Evolutionary conservation across 1,140 invertebrate genomes (phyloP).

Genomic region (Chironomus tepperi): DNA sequence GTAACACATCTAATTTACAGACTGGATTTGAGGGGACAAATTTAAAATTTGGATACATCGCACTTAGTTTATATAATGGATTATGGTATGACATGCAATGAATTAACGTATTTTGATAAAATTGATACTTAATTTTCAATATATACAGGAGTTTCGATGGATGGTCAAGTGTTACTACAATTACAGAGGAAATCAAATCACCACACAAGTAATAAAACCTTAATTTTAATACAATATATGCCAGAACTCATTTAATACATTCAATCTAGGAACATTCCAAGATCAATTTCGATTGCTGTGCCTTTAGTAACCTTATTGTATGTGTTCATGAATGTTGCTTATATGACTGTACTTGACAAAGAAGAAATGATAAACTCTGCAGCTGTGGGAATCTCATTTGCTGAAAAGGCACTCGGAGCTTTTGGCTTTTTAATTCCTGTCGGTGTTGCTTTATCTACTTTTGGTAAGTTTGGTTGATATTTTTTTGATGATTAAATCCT

Average conservation of each 20-base stretch:
- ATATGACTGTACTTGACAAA: slow-evolving; percentile 76
- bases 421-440: slow-evolving; percentile 57
- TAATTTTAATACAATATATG: slow-evolving; percentile 23
- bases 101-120: not conserved
- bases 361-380: slow-evolving; percentile 67
- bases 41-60: slow-evolving; percentile 59
- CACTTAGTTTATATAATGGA: slow-evolving; percentile 87
- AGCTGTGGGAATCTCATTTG: slow-evolving; percentile 79
- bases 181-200: slow-evolving; percentile 87
- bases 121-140: not conserved
- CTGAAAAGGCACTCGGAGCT: slow-evolving; percentile 49
- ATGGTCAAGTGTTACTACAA: slow-evolving; percentile 83
- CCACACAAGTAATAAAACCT: slow-evolving; percentile 59
- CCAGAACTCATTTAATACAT: not conserved
- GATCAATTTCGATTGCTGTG: slow-evolving; percentile 84
- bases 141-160: slow-evolving; percentile 50
- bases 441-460: slow-evolving; percentile 63
- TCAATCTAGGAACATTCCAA: slow-evolving; percentile 57
- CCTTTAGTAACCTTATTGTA: slow-evolving; percentile 81
- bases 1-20: slow-evolving; percentile 58
- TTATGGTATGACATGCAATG: slow-evolving; percentile 62
- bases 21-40: slow-evolving; percentile 70
- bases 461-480: slow-evolving; percentile 43
- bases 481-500: too few species aligned
- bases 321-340: slow-evolving; percentile 84